phyloP scores from a whole-genome alignment of 2,888 invertebrate genomes.

The Platycnemis pennipes region DNA sequence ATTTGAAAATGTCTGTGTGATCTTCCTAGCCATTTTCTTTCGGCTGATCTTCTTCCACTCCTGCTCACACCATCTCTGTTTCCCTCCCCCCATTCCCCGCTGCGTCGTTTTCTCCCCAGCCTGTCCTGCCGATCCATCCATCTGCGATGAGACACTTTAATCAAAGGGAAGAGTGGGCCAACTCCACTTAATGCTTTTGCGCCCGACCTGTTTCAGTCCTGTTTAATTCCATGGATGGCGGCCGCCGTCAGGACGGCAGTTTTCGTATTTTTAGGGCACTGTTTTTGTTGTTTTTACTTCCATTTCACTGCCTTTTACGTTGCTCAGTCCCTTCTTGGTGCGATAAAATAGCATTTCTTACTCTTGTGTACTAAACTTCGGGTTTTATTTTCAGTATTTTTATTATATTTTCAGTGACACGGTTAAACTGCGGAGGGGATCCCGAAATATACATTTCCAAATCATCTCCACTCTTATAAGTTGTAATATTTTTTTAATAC shows the following conservation, averaged over 20 bases:
- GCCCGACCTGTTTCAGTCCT: conserved; percentile 13
- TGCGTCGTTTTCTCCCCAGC: background rate
- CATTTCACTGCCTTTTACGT: background rate
- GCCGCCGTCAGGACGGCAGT: background rate
- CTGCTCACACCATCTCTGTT: background rate
- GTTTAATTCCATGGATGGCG: conserved; percentile 5
- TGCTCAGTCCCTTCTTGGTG: background rate
- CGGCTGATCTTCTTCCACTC: background rate
- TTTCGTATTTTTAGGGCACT: background rate
- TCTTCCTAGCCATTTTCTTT: background rate
- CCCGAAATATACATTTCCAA: too few relatives aligned
- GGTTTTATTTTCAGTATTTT: too few relatives aligned
- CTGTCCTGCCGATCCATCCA: background rate
- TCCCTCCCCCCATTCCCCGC: too few relatives aligned
- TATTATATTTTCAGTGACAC: too few relatives aligned
- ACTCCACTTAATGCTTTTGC: background rate
- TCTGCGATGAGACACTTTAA: background rate
- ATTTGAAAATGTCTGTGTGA: background rate
- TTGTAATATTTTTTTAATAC: too few relatives aligned
- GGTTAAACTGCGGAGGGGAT: too few relatives aligned
- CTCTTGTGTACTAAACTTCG: too few relatives aligned
- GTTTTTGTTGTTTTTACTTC: background rate
- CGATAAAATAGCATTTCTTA: too few relatives aligned
- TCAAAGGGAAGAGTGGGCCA: conserved; percentile 5
- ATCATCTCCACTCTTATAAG: too few relatives aligned